These are phyloP conservation scores for Cetonia aurata DNA, from an alignment of 2,888 invertebrate genomes.

Conservation along the genomic window DNA sequence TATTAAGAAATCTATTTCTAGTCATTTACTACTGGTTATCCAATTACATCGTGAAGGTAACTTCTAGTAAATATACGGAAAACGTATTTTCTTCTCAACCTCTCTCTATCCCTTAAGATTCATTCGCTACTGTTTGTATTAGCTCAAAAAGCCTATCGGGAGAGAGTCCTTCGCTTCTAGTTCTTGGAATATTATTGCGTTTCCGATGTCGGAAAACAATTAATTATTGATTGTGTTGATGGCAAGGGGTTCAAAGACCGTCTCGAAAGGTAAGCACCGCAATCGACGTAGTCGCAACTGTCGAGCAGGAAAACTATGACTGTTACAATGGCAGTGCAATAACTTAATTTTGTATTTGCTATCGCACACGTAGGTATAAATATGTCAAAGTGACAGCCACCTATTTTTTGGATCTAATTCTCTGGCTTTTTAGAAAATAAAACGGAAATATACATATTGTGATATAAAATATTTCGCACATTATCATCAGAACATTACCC, in stretches of 20 bases:
- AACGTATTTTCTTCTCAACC: slow-evolving; percentile 4
- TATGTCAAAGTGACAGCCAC: too few species aligned
- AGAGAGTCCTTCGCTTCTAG: slow-evolving; percentile 6
- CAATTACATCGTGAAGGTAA: slow-evolving; percentile 20
- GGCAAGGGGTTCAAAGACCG: slow-evolving; percentile 15
- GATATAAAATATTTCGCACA: too few species aligned
- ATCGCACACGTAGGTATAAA: neutral
- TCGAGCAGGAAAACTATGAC: neutral
- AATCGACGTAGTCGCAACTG: neutral
- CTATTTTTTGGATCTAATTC: too few species aligned
- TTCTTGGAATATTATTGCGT: slow-evolving; percentile 21
- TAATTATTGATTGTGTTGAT: slow-evolving; percentile 38
- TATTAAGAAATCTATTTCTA: slow-evolving; percentile 24
- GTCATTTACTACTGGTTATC: slow-evolving; percentile 36
- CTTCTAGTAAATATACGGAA: slow-evolving; percentile 2
- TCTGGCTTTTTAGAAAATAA: too few species aligned
- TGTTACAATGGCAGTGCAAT: neutral
- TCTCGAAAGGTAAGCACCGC: neutral
- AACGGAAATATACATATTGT: too few species aligned
- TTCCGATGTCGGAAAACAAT: slow-evolving; percentile 34
- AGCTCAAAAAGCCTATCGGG: slow-evolving; percentile 9
- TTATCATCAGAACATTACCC: too few species aligned
- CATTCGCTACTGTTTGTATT: slow-evolving; percentile 30
- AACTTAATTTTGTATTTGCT: neutral
- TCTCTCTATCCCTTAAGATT: neutral